Evolutionary conservation across 2,113 vertebrate species (phyloP).

Genomic region (Xenopus tropicalis): UCB_Xtro_10.0 CM004450.2:114756001-114756500

Average conservation of each 20-base stretch:
- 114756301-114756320: constrained; percentile 71
- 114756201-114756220: constrained; percentile 62
- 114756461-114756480: constrained; percentile 75
- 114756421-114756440: constrained; percentile 79
- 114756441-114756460: constrained; percentile 72
- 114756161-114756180: constrained; percentile 70
- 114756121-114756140: constrained; percentile 84
- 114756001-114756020: constrained; percentile 70
- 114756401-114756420: constrained; percentile 80
- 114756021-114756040: constrained; percentile 76
- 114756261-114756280: constrained; percentile 65
- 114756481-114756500: constrained; percentile 70
- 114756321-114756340: constrained; percentile 61
- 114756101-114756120: constrained; percentile 75
- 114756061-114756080: constrained; percentile 80
- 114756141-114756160: constrained; percentile 73
- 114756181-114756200: constrained; percentile 69
- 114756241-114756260: constrained; percentile 68
- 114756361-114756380: constrained; percentile 69
- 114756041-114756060: constrained; percentile 83
- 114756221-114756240: constrained; percentile 60
- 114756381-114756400: constrained; percentile 76
- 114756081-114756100: constrained; percentile 76
- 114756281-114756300: constrained; percentile 66
- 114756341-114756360: constrained; percentile 77